These are phyloP conservation scores for Drosophila prolongata DNA, from an alignment of 2,888 invertebrate species.

Conservation along the genomic window DNA sequence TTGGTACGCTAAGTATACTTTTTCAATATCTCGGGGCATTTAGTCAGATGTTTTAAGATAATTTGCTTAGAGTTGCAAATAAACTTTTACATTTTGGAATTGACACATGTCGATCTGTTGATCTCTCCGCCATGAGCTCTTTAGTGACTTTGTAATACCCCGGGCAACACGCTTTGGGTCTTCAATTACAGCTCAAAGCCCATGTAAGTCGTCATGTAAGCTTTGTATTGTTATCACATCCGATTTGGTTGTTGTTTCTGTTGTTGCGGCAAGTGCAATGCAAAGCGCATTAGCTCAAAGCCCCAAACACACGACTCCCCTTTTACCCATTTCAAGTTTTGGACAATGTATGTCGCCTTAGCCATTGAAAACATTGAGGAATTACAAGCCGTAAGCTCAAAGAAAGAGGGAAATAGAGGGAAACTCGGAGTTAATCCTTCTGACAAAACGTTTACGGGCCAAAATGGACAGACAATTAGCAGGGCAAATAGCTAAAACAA, in stretches of 20 bases:
- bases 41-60: too few relatives aligned
- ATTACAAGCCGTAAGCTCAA: constrained; percentile 48
- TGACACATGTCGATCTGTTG: constrained; percentile 35
- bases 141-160: constrained; percentile 13
- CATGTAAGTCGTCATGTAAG: constrained; percentile 75
- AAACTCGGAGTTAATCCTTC: constrained; percentile 66
- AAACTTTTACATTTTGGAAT: not conserved
- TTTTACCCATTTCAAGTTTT: constrained; percentile 66
- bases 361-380: constrained; percentile 65
- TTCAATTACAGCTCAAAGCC: constrained; percentile 75
- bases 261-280: constrained; percentile 65
- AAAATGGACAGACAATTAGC: constrained; percentile 53
- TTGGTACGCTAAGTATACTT: too few relatives aligned
- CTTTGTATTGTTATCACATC: constrained; percentile 48
- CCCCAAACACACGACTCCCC: constrained; percentile 44
- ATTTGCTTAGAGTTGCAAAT: not conserved
- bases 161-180: constrained; percentile 43
- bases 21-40: too few relatives aligned
- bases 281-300: constrained; percentile 71
- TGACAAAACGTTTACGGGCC: constrained; percentile 76
- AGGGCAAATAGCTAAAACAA: constrained; percentile 31
- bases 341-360: constrained; percentile 77
- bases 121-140: constrained; percentile 10
- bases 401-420: constrained; percentile 3
- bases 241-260: constrained; percentile 39